Conservation (phyloP, 2,113 vertebrate species). For the Scopus umbretta region DNA sequence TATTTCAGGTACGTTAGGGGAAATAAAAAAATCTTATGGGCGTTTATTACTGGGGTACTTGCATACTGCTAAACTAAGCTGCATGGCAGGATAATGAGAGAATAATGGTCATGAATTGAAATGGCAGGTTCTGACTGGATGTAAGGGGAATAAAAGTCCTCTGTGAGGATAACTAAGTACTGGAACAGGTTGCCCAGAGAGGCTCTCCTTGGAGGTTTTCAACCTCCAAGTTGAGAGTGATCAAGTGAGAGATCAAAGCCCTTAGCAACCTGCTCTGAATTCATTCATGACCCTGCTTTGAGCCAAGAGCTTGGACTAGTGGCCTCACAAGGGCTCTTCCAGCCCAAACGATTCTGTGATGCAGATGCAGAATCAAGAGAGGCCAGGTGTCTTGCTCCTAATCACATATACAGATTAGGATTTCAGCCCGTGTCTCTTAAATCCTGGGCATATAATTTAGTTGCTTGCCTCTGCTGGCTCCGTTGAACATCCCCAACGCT, state of each 20-base stretch:
- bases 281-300: background rate
- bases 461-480: background rate
- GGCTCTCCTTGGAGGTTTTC: background rate
- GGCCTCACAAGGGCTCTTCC: background rate
- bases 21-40: background rate
- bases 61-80: background rate
- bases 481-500: background rate
- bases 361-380: background rate
- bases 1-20: too few species aligned
- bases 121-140: background rate
- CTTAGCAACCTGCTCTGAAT: background rate
- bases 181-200: background rate
- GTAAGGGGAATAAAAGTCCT: background rate
- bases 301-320: background rate
- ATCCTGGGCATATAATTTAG: background rate
- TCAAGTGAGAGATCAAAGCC: background rate
- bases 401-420: background rate
- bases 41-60: background rate
- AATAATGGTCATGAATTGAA: background rate
- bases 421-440: background rate
- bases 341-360: background rate
- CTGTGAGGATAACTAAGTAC: background rate
- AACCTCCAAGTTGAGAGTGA: too few species aligned
- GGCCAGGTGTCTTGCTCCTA: background rate
- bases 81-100: background rate